Evolutionary conservation across 2,797 vertebrate genomes (phyloP).

Genomic region (Labroides dimidiatus): DNA sequence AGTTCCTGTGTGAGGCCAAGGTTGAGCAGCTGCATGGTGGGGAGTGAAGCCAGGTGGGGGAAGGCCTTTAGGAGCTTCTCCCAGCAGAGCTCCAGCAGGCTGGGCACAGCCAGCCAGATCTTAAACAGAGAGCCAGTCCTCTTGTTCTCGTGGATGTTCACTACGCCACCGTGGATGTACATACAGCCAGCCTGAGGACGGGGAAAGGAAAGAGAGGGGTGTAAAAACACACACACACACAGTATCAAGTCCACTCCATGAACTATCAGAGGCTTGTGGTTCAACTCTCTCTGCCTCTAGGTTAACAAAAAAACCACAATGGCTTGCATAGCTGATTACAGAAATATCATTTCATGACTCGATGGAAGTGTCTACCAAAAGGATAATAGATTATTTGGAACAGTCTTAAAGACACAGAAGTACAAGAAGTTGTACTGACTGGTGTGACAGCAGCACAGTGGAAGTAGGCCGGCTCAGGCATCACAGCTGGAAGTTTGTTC

Average conservation of each 20-base stretch:
- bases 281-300: background rate
- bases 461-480: constrained; percentile 98
- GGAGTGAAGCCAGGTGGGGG: constrained; percentile 90
- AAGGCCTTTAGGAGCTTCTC: constrained; percentile 92
- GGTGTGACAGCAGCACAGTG: constrained; percentile 98
- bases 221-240: no score
- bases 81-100: constrained; percentile 97
- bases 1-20: constrained; percentile 97
- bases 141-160: constrained; percentile 98
- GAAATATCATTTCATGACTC: no score
- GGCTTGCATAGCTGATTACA: no score
- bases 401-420: no score
- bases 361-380: no score
- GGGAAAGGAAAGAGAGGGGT: background rate
- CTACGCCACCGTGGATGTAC: constrained; percentile 98
- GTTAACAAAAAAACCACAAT: no score
- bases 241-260: no score
- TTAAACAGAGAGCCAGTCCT: constrained; percentile 97
- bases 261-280: no score
- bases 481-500: constrained; percentile 92
- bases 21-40: constrained; percentile 92
- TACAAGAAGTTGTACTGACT: constrained; percentile 88
- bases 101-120: constrained; percentile 97
- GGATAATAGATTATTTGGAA: no score
- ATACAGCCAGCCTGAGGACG: constrained; percentile 93